A percentile compares a stretch with the other conserved stretches of the same genome.
These are phyloP conservation scores for Syngnathus scovelli DNA, from an alignment of 2,113 vertebrate genomes.

Conservation along the genomic window DNA sequence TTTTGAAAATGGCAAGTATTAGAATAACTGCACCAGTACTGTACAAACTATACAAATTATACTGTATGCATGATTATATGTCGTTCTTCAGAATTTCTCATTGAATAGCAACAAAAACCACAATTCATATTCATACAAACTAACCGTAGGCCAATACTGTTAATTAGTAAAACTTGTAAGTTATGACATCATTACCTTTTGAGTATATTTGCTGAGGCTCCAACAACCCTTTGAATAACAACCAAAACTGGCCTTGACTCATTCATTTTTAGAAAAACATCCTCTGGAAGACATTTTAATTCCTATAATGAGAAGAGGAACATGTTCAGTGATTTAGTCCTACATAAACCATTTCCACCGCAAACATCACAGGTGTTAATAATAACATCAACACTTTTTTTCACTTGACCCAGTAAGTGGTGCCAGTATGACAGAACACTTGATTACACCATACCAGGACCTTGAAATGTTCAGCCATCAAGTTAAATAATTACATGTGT, in stretches of 20 bases:
- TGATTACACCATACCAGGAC: constrained; percentile 4
- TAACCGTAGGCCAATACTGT: too few relatives aligned
- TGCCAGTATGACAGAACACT: not conserved
- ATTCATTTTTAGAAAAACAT: constrained; percentile 2
- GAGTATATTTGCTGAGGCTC: not conserved
- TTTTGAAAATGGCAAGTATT: too few relatives aligned
- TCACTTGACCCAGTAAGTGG: not conserved
- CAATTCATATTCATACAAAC: too few relatives aligned
- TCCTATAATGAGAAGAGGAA: not conserved
- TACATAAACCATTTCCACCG: not conserved
- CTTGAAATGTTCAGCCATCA: constrained; percentile 3
- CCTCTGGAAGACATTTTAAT: not conserved
- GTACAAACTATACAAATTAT: too few relatives aligned
- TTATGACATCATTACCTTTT: not conserved
- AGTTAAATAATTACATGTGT: constrained; percentile 1
- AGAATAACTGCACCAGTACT: too few relatives aligned
- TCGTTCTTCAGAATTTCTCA: too few relatives aligned
- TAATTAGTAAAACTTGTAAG: not conserved
- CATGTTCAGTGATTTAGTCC: not conserved
- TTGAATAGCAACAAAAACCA: too few relatives aligned
- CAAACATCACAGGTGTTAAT: constrained; percentile 1
- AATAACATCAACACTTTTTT: not conserved
- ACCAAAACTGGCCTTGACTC: not conserved
- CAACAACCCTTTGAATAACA: not conserved
- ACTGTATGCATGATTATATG: too few relatives aligned